A percentile compares a stretch with the other conserved stretches of the same genome.
Evolutionary conservation across 2,888 invertebrate species (phyloP).

Genomic region (Lasioglossum lativentre): DNA sequence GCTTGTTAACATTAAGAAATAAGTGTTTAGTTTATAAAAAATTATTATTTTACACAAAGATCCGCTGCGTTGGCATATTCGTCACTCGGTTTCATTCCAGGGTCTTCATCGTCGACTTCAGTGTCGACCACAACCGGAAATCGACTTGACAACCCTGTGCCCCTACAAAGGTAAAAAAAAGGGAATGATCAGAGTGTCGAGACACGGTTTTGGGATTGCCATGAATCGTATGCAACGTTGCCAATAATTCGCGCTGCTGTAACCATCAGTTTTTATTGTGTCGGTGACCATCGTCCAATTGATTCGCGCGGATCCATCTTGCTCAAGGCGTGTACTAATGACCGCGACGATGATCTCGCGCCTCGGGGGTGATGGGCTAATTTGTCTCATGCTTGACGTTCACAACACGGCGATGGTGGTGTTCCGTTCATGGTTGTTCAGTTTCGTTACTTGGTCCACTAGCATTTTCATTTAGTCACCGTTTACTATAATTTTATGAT

Average conservation of each 20-base stretch:
- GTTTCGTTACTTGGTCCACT: conserved; percentile 8
- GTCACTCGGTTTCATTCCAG: not conserved
- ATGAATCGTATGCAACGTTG: conserved; percentile 58
- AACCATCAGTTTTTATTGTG: conserved; percentile 55
- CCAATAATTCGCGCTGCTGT: conserved; percentile 53
- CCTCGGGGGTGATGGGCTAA: conserved; percentile 44
- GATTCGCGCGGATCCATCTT: conserved; percentile 56
- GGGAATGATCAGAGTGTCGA: conserved; percentile 22
- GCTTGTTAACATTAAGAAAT: no score
- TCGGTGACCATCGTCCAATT: no score
- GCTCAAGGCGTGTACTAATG: conserved; percentile 44
- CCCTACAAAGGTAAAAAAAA: conserved; percentile 16
- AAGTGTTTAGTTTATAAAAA: no score
- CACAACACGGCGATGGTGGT: no score
- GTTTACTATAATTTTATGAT: no score
- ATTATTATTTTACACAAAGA: no score
- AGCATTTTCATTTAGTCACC: not conserved
- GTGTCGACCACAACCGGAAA: conserved; percentile 21
- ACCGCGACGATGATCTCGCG: conserved; percentile 52
- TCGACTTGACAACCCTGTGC: conserved; percentile 32
- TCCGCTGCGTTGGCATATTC: no score
- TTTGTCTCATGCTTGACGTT: conserved; percentile 50
- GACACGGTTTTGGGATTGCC: conserved; percentile 17
- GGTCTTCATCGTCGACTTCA: conserved; percentile 13
- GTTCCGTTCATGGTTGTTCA: no score